phyloP scores from a whole-genome alignment of 1,140 invertebrate genomes.

The Wasmannia auropunctata region DNA sequence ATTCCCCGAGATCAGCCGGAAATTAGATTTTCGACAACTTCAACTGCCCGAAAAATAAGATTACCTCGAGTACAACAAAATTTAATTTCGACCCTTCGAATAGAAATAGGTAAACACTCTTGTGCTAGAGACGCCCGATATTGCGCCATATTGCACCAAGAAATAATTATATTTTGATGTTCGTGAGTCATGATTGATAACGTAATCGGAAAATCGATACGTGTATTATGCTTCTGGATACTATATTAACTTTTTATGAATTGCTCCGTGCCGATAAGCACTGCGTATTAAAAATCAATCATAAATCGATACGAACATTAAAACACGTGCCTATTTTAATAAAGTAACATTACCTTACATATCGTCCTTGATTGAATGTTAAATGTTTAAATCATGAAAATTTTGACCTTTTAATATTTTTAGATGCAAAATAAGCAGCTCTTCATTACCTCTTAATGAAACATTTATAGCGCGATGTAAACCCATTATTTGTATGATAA shows the following conservation, averaged over 20 bases:
- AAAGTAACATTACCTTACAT: neutral
- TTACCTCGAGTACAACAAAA: neutral
- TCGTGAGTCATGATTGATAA: neutral
- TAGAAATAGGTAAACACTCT: neutral
- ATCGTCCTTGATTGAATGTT: neutral
- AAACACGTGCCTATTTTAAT: neutral
- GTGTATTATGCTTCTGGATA: neutral
- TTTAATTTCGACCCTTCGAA: neutral
- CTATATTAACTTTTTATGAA: neutral
- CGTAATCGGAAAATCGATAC: slow-evolving; percentile 2
- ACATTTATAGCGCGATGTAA: neutral
- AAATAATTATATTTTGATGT: neutral
- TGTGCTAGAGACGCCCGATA: neutral
- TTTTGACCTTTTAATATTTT: neutral
- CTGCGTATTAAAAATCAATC: slow-evolving; percentile 6
- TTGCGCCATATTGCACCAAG: neutral
- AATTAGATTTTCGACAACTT: slow-evolving; percentile 38
- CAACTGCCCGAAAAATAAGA: slow-evolving; percentile 14
- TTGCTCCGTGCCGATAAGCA: neutral
- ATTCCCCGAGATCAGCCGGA: neutral
- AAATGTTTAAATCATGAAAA: neutral
- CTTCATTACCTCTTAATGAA: neutral
- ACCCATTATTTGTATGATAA: neutral
- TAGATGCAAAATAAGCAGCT: neutral
- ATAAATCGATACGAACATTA: neutral